Conservation (phyloP, 1,140 invertebrate genomes). For the Hylaeus volcanicus region DNA sequence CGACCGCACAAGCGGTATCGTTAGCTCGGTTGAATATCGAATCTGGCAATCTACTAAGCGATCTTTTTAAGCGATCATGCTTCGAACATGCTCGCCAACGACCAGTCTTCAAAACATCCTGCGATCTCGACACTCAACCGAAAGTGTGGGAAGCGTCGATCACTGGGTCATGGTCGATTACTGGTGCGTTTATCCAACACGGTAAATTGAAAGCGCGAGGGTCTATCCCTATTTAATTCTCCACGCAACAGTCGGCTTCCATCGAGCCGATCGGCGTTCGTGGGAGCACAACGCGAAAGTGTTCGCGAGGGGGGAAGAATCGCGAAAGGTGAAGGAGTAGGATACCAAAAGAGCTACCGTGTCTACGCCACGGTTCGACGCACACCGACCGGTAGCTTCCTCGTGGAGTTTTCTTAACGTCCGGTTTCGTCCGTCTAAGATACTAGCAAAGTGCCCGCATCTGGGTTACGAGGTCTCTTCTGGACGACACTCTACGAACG, state of each 20-base stretch:
- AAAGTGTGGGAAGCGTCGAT: no score
- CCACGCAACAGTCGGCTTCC: neutral
- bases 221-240: no score
- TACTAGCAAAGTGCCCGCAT: slow-evolving; percentile 2
- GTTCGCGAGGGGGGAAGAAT: slow-evolving; percentile 8
- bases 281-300: slow-evolving; percentile 48
- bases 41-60: no score
- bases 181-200: no score
- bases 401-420: neutral
- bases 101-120: neutral
- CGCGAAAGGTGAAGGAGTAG: neutral
- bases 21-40: no score
- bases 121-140: no score
- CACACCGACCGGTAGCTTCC: slow-evolving; percentile 3
- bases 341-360: slow-evolving; percentile 4
- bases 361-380: slow-evolving; percentile 3
- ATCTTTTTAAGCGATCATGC: no score
- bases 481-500: neutral
- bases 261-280: slow-evolving; percentile 5
- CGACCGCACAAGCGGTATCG: no score
- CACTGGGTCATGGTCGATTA: no score
- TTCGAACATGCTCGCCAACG: no score
- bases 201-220: no score
- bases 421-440: slow-evolving; percentile 6
- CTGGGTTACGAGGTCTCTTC: slow-evolving; percentile 48